Base-by-base conservation (phyloP, 1,140 invertebrate genomes). In the Zaprionus gabonicus region DNA sequence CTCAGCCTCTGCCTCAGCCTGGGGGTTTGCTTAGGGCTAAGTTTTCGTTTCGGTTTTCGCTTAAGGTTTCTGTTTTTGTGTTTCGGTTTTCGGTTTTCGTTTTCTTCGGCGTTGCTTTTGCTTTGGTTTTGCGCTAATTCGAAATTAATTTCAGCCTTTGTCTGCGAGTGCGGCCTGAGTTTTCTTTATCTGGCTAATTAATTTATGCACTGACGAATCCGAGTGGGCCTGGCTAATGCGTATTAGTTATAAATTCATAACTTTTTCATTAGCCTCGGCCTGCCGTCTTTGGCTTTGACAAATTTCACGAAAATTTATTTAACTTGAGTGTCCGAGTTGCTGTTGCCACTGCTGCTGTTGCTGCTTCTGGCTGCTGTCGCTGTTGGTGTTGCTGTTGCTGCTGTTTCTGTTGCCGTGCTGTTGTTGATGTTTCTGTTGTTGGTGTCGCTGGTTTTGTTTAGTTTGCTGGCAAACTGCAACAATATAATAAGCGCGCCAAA, bases 401-500 rank as follows among this genome's bases (percentile, higher is more conserved):
- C 46, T 70, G 9, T 34, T 59, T 20, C 34, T 65, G 31, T 49
- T 62, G 36, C 13, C 44, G 36, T 17, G 17, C 9, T 15, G 20
- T 71, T 25, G 53, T 15, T 28, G 38, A n/a, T 34, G 31, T 34
- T 34, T 9, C 17, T 57, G 57, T n/a, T 65, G 31, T 58, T 66
- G 28, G 28, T 57, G 53, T 73, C 17, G 65, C 36, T 64, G 38
- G 59, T 23, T 31, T 69, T 70, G 65, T 71, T 63, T 25, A 23
- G 58, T 38, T 63, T 46, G 34, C 60, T 63, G 49, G 78, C 55
- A 79, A 73, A 80, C 67, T 81, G 84, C 84, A 84, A 80, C 76
- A 80, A 76, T 69, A 84, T 90, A 90, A 88, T 88, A 76, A 79
- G 75, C 76, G 85, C 85, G 84, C 84, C 85, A 88, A 90, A 84